Base-by-base conservation (phyloP, 2,113 vertebrate species). In the Chaetura pelagica region DNA sequence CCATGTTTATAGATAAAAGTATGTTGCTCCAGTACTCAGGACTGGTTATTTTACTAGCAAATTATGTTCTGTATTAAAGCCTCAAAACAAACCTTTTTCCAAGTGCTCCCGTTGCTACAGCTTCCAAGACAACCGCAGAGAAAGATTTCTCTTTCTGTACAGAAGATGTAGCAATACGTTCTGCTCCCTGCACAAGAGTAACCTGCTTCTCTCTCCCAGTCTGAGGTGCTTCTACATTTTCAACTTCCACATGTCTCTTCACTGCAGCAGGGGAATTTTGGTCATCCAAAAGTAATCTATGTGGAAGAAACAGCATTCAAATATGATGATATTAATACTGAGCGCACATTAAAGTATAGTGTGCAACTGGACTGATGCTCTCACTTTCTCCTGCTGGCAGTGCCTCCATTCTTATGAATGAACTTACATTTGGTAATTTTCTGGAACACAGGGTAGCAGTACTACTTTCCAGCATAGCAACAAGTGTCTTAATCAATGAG, bases 31-130 rank as follows among this genome's bases (percentile, higher is more conserved):
- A 42, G 21, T 34, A 55, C 32, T 51, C 59, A 26, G 71, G 48
- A 66, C 10, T 32, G 12, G 46, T 61, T 88, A 75, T 40, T 61
- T 80, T 82, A 73, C 15, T 19, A 84, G 48, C 40, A 46, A 79
- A 72, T 61, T 40, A 54, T 1, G 0, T n/a, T 76, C 52, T 40
- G 34, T 8, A 57, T 18, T 55, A 87, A 87, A 75, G 57, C 46
- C 62, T 81, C 74, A 72, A 67, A 92, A 90, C 94, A 96, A 81
- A 98, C 97, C 97, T 97, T 74, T 90, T 89, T 86, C 55, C 84
- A 57, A 48, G 10, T 0, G 35, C 68, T 97, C 72, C 68, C 62
- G n/a, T 81, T 79, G 58, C 57, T 64, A 97, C 38, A 78, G 97
- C 93, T 94, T 95, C 89, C 84, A 97, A 93, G 74, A 94, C 9